Conservation (phyloP, 2,797 vertebrate species). For the Cichlasoma orientale region DNA sequence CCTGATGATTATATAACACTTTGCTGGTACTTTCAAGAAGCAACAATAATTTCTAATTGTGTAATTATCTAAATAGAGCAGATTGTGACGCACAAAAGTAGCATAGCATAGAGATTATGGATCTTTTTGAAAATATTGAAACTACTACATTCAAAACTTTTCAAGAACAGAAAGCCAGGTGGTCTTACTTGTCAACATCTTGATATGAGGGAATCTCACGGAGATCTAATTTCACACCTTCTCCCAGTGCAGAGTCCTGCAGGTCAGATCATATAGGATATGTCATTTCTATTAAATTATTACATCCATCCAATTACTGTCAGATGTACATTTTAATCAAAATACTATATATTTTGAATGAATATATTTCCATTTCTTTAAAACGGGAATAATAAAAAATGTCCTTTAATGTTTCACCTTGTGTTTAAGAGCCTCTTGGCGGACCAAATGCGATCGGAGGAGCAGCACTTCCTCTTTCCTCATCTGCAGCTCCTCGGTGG, state of each 20-base stretch:
- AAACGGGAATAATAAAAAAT: background rate
- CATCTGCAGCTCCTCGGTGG: constrained; percentile 93
- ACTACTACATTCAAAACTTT: background rate
- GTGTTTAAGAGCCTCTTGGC: constrained; percentile 89
- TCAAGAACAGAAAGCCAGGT: background rate
- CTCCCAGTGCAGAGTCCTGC: constrained; percentile 67
- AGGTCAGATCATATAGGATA: background rate
- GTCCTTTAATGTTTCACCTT: constrained; percentile 78
- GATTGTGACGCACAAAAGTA: background rate
- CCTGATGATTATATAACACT: background rate
- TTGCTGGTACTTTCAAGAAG: background rate
- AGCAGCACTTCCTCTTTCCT: constrained; percentile 97
- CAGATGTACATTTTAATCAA: background rate
- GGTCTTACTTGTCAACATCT: constrained; percentile 63
- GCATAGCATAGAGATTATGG: background rate
- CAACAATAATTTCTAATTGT: background rate
- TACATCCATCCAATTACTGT: background rate
- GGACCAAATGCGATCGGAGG: constrained; percentile 92
- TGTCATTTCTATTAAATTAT: background rate
- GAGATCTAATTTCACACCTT: constrained; percentile 66
- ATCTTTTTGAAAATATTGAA: background rate
- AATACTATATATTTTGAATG: background rate
- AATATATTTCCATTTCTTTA: background rate
- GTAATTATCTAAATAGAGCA: background rate
- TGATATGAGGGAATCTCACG: constrained; percentile 58